Base-by-base conservation (phyloP, 2,113 vertebrate genomes). In the Pseudopodoces humilis region DNA sequence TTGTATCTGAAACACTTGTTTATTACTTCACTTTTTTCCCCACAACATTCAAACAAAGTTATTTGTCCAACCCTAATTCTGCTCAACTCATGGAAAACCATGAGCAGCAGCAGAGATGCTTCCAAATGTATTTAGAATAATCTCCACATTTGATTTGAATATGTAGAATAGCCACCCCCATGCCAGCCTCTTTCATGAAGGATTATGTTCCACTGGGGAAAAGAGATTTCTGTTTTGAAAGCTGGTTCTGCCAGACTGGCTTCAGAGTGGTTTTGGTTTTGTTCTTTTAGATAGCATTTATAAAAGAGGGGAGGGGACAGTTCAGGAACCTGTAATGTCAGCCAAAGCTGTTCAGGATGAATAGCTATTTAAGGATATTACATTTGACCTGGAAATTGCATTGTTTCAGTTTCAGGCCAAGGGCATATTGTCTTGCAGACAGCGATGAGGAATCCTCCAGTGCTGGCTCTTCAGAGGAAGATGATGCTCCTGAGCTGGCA, bases 391-490 rank as follows among this genome's bases (percentile, higher is more conserved):
- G 94, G 56, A 49, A 91, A 96, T 88, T 71, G 86, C 68, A 49
- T 82, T 91, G 68, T 59, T 93, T 96, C 95, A 98, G 98, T 97
- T 97, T 93, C 98, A 99, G 99, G 97, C 99, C 98, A 49, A 98
- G 99, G 93, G 98, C 98, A 0, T 99, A 99, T 96, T 99, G 98
- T 82, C 98, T 99, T 86, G 99, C 99, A 5, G 99, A 99, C 98
- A 99, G 99, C 2, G 99, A 99, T 58, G 99, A 99, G 95, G 99
- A 99, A 85, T 99, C 99, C 6, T 99, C 99, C 81, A 99, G 99
- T 13, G 99, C 99, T 3, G 99, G 99, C 53, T 99, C 99, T 49
- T 99, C 99, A 0, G 99, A 99, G 37, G 99, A 99, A 83, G 99
- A 99, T 6, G 99, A 99, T 80, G 97, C 98, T 50, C 98, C 98